A percentile compares a stretch with the other conserved stretches of the same genome.
Conservation (phyloP, 1,140 invertebrate genomes). For the Ostrea edulis region DNA sequence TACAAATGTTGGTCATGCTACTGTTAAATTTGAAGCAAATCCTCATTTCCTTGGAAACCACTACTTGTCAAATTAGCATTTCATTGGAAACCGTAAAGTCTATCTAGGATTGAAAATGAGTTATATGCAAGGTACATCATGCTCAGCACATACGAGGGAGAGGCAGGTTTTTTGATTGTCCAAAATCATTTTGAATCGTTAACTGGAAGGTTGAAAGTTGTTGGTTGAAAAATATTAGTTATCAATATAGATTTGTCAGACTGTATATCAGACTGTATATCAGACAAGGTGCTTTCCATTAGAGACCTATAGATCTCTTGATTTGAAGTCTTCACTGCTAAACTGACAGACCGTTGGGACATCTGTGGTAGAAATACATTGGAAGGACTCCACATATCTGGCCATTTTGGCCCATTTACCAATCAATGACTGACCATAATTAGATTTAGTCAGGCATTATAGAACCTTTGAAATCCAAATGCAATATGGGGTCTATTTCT, state of each 20-base stretch:
- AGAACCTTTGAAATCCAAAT: constrained; percentile 17
- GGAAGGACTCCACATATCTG: background rate
- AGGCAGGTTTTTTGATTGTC: too few species aligned
- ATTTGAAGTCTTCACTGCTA: background rate
- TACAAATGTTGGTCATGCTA: background rate
- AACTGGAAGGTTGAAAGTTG: too few species aligned
- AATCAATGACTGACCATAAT: background rate
- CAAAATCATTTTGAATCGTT: too few species aligned
- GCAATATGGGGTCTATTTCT: background rate
- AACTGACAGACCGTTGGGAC: background rate
- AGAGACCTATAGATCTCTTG: constrained; percentile 2
- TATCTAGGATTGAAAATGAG: too few species aligned
- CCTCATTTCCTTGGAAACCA: background rate
- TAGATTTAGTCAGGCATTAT: constrained; percentile 9
- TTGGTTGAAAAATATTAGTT: background rate
- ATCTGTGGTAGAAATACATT: background rate
- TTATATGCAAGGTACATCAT: too few species aligned
- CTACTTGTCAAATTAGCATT: too few species aligned
- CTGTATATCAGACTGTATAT: background rate
- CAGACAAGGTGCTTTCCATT: background rate
- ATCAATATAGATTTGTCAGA: background rate
- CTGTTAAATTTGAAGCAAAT: background rate
- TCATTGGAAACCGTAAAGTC: too few species aligned
- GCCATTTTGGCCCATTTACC: constrained; percentile 21
- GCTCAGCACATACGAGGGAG: too few species aligned